phyloP scores from a whole-genome alignment of 2,888 invertebrate genomes.

The Icerya purchasi region DNA sequence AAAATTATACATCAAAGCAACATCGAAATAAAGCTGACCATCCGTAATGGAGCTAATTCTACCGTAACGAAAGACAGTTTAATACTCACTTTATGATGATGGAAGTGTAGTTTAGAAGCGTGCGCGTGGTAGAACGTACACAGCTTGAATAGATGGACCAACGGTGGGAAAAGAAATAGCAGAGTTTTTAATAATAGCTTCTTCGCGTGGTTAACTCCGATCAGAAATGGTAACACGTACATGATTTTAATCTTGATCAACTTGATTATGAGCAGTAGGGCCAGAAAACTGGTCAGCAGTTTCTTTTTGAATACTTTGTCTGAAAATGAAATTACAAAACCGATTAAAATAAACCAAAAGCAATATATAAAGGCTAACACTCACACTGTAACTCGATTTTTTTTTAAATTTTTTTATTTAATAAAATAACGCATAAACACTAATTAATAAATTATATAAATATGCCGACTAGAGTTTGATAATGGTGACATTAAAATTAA shows the following conservation, averaged over 20 bases:
- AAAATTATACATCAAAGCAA: no score
- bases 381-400: no score
- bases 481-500: no score
- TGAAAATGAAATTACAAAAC: constrained; percentile 27
- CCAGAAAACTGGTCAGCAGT: constrained; percentile 48
- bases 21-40: no score
- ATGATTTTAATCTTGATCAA: constrained; percentile 57
- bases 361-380: no score
- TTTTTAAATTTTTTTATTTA: no score
- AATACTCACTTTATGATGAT: constrained; percentile 37
- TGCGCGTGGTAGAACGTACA: constrained; percentile 61
- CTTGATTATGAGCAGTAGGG: constrained; percentile 53
- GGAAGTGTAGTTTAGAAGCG: constrained; percentile 56
- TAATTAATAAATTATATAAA: no score
- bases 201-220: constrained; percentile 63
- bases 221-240: constrained; percentile 52
- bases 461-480: no score
- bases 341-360: not conserved
- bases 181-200: constrained; percentile 59
- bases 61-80: no score
- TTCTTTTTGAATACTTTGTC: constrained; percentile 57
- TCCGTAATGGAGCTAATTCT: no score
- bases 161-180: constrained; percentile 58
- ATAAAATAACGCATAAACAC: no score
- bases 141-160: constrained; percentile 62